Conservation (phyloP, 1,140 invertebrate species). For the Eubasilissa regina region DNA sequence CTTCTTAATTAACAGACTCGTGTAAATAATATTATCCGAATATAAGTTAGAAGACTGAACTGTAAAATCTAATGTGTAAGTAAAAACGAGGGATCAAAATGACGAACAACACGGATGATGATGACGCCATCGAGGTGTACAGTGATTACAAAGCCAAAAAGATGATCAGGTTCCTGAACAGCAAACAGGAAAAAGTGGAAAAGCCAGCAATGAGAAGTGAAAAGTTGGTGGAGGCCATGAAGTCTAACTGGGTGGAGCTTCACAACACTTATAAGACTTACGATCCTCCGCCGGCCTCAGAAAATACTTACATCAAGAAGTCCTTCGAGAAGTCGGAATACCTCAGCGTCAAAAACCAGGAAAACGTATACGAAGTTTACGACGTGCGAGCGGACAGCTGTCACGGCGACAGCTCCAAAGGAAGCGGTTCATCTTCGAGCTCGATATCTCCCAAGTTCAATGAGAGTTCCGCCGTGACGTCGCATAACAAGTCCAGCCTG, state of each 20-base stretch:
- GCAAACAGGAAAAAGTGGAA: constrained; percentile 53
- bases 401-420: constrained; percentile 46
- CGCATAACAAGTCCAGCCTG: constrained; percentile 58
- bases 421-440: constrained; percentile 48
- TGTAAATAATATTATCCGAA: too few relatives aligned
- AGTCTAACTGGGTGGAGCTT: constrained; percentile 58
- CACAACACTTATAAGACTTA: constrained; percentile 58
- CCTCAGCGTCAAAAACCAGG: constrained; percentile 41
- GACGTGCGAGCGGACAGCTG: constrained; percentile 46
- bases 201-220: constrained; percentile 55
- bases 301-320: constrained; percentile 42
- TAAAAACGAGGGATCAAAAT: constrained; percentile 44
- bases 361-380: constrained; percentile 58
- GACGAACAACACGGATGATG: constrained; percentile 59
- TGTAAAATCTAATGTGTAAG: neutral
- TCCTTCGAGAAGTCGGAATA: constrained; percentile 48
- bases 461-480: constrained; percentile 45
- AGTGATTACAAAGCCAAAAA: constrained; percentile 60
- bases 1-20: too few relatives aligned
- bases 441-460: constrained; percentile 52
- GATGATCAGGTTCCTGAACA: constrained; percentile 56
- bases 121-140: constrained; percentile 58
- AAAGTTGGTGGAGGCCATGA: constrained; percentile 56
- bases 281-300: constrained; percentile 43
- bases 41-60: too few relatives aligned